Base-by-base conservation (phyloP, 2,797 vertebrate genomes). In the Fratercula arctica region DNA sequence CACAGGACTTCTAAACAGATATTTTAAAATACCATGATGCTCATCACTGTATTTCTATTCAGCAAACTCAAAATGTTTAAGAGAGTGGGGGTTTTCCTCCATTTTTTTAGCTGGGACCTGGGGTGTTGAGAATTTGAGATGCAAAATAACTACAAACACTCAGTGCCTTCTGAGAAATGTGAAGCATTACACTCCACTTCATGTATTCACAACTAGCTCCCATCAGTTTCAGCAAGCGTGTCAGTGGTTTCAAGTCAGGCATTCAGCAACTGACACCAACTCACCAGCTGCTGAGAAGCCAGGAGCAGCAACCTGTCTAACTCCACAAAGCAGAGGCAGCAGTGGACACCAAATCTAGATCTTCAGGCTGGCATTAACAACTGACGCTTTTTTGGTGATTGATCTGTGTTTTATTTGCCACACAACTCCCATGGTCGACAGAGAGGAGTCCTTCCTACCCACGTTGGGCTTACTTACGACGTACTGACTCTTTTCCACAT, bases 341-440 rank as follows among this genome's bases (percentile, higher is more conserved):
- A 66, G 9, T 1, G 12, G 17, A 35, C 24, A 29, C 14, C 46
- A 41, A 59, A 37, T 28, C 16, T 50, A 66, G 35, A 31, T 35
- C 72, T 83, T 56, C 43, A 51, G 60, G 45, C 39, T 57, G 15
- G 39, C 20, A 17, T 56, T 60, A 76, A 35, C 20, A n/a, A 16
- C 16, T 13, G 51, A 23, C 33, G 43, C 4, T 50, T 46, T 51
- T 41, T 21, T 51, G 16, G 10, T 56, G 29, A 5, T 12, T 45
- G 31, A n/a, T 48, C n/a, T 25, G 29, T 51, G 13, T 20, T 64
- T 73, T 53, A 51, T 35, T 59, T 74, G 29, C 56, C 45, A 37
- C 35, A n/a, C 5, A 54, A 8, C 6, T 57, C 18, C 43, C 1
- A 2, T 17, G 19, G 25, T 46, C 4, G 1, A 57, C 13, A 28